Evolutionary conservation across 2,113 vertebrate species (phyloP).

Genomic region (Tetrax tetrax): DNA sequence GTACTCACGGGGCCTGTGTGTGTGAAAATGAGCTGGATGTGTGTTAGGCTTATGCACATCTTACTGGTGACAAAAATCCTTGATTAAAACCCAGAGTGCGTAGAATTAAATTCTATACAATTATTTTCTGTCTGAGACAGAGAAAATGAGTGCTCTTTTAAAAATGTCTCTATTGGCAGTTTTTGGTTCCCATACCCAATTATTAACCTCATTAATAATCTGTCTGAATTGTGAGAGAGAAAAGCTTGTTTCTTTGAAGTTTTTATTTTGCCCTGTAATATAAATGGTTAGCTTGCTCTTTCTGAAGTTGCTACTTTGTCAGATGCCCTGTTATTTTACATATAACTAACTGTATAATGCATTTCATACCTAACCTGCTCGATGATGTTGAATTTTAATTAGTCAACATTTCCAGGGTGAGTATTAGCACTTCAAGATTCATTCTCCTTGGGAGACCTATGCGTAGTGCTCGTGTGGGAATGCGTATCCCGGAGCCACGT

Average conservation of each 20-base stretch:
- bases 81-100: neutral
- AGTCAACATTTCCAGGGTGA: neutral
- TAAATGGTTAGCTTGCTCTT: neutral
- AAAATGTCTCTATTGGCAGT: neutral
- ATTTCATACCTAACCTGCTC: neutral
- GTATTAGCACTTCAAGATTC: neutral
- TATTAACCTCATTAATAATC: slow-evolving; percentile 22
- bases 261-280: neutral
- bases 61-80: neutral
- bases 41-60: neutral
- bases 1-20: neutral
- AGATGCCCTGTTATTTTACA: neutral
- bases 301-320: neutral
- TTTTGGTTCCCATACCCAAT: neutral
- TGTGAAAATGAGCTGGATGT: neutral
- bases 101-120: neutral
- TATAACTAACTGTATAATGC: neutral
- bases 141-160: neutral
- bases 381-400: neutral
- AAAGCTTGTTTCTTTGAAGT: slow-evolving; percentile 19
- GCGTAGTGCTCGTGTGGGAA: neutral
- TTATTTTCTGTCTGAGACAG: neutral
- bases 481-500: neutral
- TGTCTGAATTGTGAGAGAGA: neutral
- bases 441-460: neutral